Conservation (phyloP, 2,797 vertebrate species). For the Pterois miles region DNA sequence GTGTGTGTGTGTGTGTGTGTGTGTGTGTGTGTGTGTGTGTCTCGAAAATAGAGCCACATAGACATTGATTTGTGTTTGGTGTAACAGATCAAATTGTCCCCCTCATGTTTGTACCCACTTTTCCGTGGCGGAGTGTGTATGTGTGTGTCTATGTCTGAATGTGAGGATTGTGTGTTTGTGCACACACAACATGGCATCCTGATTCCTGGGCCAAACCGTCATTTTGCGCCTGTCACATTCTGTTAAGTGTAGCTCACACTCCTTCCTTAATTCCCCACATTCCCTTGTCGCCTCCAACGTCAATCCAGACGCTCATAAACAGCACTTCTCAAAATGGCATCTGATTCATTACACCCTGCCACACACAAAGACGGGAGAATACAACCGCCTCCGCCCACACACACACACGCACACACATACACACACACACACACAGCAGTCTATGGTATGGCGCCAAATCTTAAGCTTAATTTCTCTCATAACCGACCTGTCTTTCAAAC, state of each 20-base stretch:
- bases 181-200: conserved; percentile 18
- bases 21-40: not conserved
- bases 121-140: conserved; percentile 17
- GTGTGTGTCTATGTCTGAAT: conserved; percentile 1
- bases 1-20: conserved; percentile 3
- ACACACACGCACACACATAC: not conserved
- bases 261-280: conserved; percentile 62
- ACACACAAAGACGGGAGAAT: conserved; percentile 38
- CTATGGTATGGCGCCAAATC: conserved; percentile 36
- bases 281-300: conserved; percentile 58
- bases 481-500: conserved; percentile 15
- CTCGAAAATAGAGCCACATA: conserved; percentile 48
- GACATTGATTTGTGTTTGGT: conserved; percentile 66
- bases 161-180: not conserved
- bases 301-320: conserved; percentile 68
- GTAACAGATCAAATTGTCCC: conserved; percentile 65
- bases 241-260: conserved; percentile 70
- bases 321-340: conserved; percentile 70
- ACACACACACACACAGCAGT: conserved; percentile 17
- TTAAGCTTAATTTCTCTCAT: conserved; percentile 31
- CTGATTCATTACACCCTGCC: conserved; percentile 71
- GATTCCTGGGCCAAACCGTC: conserved; percentile 67
- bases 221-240: conserved; percentile 78
- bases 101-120: conserved; percentile 51
- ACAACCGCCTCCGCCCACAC: conserved; percentile 31